A percentile compares a stretch with the other conserved stretches of the same genome.
Conservation (phyloP, 2,113 vertebrate genomes). For the Nymphicus hollandicus region DNA sequence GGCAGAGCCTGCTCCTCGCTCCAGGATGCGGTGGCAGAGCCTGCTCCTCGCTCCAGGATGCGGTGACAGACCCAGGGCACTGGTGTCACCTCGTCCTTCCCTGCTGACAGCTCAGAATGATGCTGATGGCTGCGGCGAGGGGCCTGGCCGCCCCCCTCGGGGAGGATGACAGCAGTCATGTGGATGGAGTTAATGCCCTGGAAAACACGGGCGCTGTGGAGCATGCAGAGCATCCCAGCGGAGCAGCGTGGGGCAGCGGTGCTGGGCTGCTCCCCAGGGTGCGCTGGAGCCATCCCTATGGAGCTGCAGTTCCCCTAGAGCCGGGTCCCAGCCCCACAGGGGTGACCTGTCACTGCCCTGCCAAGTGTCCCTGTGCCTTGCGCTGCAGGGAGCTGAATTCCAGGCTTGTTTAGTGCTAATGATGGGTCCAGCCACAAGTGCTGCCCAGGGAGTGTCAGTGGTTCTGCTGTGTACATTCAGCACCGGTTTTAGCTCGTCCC, state of each 20-base stretch:
- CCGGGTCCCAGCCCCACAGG: fast-evolving
- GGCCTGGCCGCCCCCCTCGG: neutral
- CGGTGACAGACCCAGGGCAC: neutral
- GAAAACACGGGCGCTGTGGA: neutral
- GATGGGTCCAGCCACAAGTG: neutral
- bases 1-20: neutral
- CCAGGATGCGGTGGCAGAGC: neutral
- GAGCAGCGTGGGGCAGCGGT: no score
- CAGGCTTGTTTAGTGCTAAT: neutral
- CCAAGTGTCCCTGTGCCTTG: fast-evolving
- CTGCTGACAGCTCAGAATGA: neutral
- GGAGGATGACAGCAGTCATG: neutral
- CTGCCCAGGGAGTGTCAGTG: neutral
- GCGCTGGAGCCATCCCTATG: fast-evolving
- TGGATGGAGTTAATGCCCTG: conserved; percentile 10
- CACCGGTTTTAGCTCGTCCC: fast-evolving
- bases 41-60: neutral
- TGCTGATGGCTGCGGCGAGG: neutral
- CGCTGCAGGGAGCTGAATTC: neutral
- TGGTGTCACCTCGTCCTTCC: neutral
- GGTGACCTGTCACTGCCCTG: fast-evolving
- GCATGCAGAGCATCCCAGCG: neutral
- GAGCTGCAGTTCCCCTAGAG: neutral
- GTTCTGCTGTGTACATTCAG: fast-evolving
- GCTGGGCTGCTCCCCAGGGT: neutral